These are phyloP conservation scores for Trypoxylus dichotomus DNA, from an alignment of 1,140 invertebrate species.

Conservation along the genomic window DNA sequence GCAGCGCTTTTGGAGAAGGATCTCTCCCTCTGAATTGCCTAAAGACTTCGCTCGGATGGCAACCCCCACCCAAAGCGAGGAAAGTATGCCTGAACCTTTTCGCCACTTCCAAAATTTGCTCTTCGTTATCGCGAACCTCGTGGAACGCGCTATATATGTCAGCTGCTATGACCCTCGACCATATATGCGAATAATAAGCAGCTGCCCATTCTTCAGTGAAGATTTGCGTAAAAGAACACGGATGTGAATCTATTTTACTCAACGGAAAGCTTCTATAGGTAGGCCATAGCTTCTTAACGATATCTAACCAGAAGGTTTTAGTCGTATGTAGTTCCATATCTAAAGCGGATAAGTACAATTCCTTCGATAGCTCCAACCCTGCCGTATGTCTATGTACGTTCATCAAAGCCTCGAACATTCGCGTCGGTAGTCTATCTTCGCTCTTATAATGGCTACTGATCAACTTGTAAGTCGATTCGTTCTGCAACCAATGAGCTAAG, in stretches of 20 bases:
- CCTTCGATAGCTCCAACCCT: slow-evolving; percentile 75
- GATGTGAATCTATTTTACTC: slow-evolving; percentile 76
- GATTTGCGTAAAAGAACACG: slow-evolving; percentile 77
- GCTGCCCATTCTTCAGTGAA: slow-evolving; percentile 72
- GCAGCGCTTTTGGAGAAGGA: slow-evolving; percentile 80
- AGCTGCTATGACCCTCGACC: slow-evolving; percentile 86
- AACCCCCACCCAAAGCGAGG: slow-evolving; percentile 78
- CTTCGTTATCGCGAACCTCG: slow-evolving; percentile 62
- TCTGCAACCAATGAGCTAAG: slow-evolving; percentile 79
- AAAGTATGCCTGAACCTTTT: slow-evolving; percentile 83
- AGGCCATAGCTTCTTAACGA: slow-evolving; percentile 77
- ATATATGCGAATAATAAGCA: slow-evolving; percentile 75
- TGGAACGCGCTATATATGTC: slow-evolving; percentile 85
- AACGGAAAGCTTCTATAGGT: slow-evolving; percentile 73
- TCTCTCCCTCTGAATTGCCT: slow-evolving; percentile 88
- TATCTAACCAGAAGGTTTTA: slow-evolving; percentile 77
- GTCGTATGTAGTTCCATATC: slow-evolving; percentile 82
- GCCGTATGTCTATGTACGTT: slow-evolving; percentile 72
- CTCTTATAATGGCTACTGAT: slow-evolving; percentile 76
- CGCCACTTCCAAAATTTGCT: slow-evolving; percentile 60
- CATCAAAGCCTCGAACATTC: slow-evolving; percentile 66
- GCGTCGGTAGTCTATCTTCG: slow-evolving; percentile 68
- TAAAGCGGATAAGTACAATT: slow-evolving; percentile 81
- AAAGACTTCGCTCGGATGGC: slow-evolving; percentile 81
- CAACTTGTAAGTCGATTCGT: slow-evolving; percentile 66